These are phyloP conservation scores for Ranitomeya imitator DNA, from an alignment of 2,113 vertebrate species.

Conservation along the genomic window DNA sequence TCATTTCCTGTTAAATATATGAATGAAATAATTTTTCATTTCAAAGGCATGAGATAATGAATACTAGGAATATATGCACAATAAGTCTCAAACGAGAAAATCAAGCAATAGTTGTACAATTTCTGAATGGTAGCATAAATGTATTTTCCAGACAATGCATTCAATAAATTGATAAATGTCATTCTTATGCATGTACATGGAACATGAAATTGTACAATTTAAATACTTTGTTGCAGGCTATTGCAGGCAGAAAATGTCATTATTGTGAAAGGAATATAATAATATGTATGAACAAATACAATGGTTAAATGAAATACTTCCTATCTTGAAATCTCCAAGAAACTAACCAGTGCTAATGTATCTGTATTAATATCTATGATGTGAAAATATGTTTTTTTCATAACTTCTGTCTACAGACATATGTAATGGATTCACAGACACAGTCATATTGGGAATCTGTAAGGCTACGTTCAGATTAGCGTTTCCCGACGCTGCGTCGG, in stretches of 20 bases:
- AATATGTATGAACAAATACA: neutral
- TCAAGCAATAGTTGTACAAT: neutral
- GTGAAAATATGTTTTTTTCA: neutral
- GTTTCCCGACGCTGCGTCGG: too few relatives aligned
- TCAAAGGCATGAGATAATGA: neutral
- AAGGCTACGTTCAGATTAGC: too few relatives aligned
- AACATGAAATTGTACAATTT: constrained; percentile 6
- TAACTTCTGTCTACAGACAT: too few relatives aligned
- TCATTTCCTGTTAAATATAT: constrained; percentile 1
- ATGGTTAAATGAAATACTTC: neutral
- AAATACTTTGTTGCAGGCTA: neutral
- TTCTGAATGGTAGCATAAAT: constrained; percentile 7
- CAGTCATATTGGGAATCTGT: too few relatives aligned
- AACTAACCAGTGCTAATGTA: neutral
- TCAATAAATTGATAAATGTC: constrained; percentile 18
- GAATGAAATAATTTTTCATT: neutral
- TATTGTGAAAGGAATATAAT: neutral
- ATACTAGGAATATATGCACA: neutral
- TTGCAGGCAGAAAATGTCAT: constrained; percentile 19
- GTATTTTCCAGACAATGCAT: constrained; percentile 21
- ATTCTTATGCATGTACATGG: neutral
- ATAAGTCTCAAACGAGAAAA: neutral
- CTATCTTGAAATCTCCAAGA: neutral
- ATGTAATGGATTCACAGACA: too few relatives aligned
- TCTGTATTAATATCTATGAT: neutral